Conservation (phyloP, 2,797 vertebrate species). For the Tamandua tetradactyla region DNA sequence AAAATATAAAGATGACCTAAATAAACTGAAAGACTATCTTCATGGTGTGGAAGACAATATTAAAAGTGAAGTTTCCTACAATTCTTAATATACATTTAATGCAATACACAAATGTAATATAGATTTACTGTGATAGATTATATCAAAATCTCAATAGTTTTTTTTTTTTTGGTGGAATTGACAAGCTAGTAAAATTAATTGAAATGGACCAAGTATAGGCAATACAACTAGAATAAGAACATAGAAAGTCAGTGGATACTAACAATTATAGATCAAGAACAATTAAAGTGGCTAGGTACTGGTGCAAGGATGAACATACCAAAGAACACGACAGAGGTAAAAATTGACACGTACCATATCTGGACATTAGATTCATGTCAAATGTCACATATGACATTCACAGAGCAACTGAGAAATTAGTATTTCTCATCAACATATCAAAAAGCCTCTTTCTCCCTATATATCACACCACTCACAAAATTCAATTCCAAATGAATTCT, state of each 20-base stretch:
- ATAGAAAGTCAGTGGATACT: not conserved
- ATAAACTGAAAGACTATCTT: not conserved
- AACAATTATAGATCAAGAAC: slow-evolving; percentile 2
- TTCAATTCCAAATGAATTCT: not conserved
- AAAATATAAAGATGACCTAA: not conserved
- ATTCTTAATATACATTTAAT: not conserved
- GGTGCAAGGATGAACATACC: slow-evolving; percentile 4
- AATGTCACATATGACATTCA: slow-evolving; percentile 3
- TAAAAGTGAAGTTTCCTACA: slow-evolving; percentile 25
- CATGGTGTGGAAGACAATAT: not conserved
- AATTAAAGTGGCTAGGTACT: slow-evolving; percentile 25
- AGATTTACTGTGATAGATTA: not conserved
- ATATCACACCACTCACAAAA: not conserved
- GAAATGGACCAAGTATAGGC: not conserved
- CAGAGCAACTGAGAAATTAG: not conserved
- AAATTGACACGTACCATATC: not conserved
- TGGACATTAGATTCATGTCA: not conserved
- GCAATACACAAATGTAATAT: too few species aligned
- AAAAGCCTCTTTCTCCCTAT: not conserved
- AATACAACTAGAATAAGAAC: not conserved
- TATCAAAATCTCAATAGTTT: slow-evolving; percentile 11
- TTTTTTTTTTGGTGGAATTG: not conserved
- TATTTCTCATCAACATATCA: slow-evolving; percentile 37
- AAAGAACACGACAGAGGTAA: not conserved
- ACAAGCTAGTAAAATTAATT: slow-evolving; percentile 1